Evolutionary conservation across 2,888 invertebrate species (phyloP), one percentile per base, ranked within the genome.

Genomic region (Hybos culiciformis): DNA sequence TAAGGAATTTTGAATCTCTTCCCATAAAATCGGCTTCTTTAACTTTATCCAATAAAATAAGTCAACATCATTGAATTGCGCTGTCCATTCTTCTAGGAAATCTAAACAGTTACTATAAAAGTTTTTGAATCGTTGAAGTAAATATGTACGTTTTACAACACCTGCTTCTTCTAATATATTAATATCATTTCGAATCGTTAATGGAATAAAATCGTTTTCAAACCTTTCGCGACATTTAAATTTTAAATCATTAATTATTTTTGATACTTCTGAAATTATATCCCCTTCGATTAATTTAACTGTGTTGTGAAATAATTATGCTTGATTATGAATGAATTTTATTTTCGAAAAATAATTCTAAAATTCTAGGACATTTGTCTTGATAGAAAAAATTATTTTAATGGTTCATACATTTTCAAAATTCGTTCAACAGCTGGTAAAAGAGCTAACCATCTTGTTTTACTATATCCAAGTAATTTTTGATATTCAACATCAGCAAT

Each of bases 211-310:
- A 40, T 23, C 31, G 17, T 18, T 33, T 33, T 40, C 40, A 14
- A 32, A 20, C 15, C 14, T 29, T 24, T 29, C 21, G n/a, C 23
- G 32, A 21, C 20, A 40, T 40, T 33, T 32, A 23, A 33, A 20
- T 40, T 33, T 40, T 40, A 40, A 40, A 33, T 40, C 33, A 19
- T 43, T 46, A 15, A 39, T 42, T n/a, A 45, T 21, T 37, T 45
- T 29, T 12, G 49, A 44, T 14, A 45, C 45, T 44, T 48, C 42
- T 21, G 33, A 37, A 26, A 44, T 31, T 26, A 15, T 40, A 21
- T 39, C 39, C 11, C 43, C 36, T 39, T 39, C 43, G 24, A 43
- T 34, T 43, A 38, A 17, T 24, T 38, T 32, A 19, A 34, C 19
- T 20, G 34, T 39, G 23, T 43, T 26, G 37, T 43, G 38, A 43